Base-by-base conservation (phyloP, 2,797 vertebrate species). In the Propithecus perrieri region DNA sequence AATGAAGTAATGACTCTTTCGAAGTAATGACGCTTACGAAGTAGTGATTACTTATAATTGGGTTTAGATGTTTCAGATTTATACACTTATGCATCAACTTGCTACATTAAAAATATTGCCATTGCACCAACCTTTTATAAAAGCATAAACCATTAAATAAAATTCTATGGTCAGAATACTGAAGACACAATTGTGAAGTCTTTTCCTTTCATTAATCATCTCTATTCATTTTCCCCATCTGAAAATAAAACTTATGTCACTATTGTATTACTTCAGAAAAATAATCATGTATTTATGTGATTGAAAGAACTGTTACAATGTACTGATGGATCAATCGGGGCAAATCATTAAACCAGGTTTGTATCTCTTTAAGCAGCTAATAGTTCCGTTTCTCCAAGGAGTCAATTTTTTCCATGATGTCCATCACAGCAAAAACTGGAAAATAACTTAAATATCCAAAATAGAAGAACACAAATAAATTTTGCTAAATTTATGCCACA, bases 381-480 rank as follows among this genome's bases (percentile, higher is more conserved):
- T 5, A 50, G 67, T 20, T 61, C 33, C 38, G 6, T 91, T 75
- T 75, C 46, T 72, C 33, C 28, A 80, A 50, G 11, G 43, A 87
- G 69, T 67, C 12, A 10, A 30, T 78, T 24, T 85, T 92, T 90
- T 35, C 79, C 6, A 26, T 35, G 24, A 76, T 30, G 24, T 61
- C 61, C 46, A 61, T 65, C 84, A 80, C 26, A 72, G 55, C 48
- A 65, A 86, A 79, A 89, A 20, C 63, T 83, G 84, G 80, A 93
- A 95, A 94, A 85, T 55, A 91, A 88, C 83, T 87, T 95, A 89
- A 94, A 74, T 71, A 79, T 53, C 50, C 38, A 86, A 85, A 84
- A 80, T 8, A 92, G 41, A 59, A 91, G 48, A 61, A 79, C 10
- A 35, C 4, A 75, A 57, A 89, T 78, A 88, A 90, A 63, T 30